Evolutionary conservation across 2,113 vertebrate genomes (phyloP), one percentile per base, ranked within the genome.

Genomic region (Myanophis thanlyinensis): DNA sequence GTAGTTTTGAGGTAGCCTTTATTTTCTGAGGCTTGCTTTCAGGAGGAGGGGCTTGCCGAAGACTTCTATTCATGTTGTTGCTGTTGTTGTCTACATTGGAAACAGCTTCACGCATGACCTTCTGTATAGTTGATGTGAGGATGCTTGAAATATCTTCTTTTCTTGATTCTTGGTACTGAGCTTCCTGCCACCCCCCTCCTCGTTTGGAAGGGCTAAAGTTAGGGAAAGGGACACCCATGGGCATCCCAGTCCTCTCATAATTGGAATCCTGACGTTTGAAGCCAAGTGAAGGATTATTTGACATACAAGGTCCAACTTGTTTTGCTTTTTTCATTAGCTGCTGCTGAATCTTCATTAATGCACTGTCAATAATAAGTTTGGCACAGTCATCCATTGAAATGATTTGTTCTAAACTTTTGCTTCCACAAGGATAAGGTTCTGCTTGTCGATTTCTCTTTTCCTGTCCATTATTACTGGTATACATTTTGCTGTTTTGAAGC

Each of bases 291-390:
- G 95, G 85, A 27, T 49, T 48, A 35, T 85, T 73, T 0, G 93
- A 93, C 1, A 96, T 96, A 89, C 30, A 47, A 30, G 27, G 0
- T 11, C 96, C 96, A 93, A 94, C 93, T 59, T 94, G 94, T 13
- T 95, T 96, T 3, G 93, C 90, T 90, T 96, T 96, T 46, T 97
- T 96, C 30, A 95, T 91, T 80, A 97, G 80, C 90, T 97, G 96
- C 90, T 97, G 96, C 27, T 97, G 96, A 89, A 97, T 97, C 52
- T 96, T 89, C 92, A n/a, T 94, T 92, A 97, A 96, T 85, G 97
- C 95, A 49, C 95, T 96, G 27, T 96, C 93, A 47, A 97, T 97
- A 88, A 97, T 94, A 67, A 97, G 95, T 86, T 97, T 96, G 67
- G 96, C 96, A 90, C 97, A 89, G 35, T 96, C 95, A 87, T 97